Conservation (phyloP, 2,113 vertebrate species). For the Nothocercus nigrocapillus region DNA sequence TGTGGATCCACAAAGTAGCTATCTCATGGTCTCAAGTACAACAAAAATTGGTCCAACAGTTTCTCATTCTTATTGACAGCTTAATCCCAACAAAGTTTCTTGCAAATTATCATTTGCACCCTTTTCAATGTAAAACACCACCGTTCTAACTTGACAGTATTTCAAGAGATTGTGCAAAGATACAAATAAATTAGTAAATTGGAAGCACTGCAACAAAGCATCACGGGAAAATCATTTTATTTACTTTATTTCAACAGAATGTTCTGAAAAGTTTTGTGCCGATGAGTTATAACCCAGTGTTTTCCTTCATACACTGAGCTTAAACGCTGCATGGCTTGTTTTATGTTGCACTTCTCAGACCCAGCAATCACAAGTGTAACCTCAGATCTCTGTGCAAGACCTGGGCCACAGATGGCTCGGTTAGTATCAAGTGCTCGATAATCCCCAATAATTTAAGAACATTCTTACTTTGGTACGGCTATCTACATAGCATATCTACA, state of each 20-base stretch:
- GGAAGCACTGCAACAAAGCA: neutral
- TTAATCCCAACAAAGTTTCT: neutral
- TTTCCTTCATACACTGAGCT: constrained; percentile 88
- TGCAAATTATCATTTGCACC: neutral
- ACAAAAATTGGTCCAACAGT: neutral
- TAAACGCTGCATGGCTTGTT: constrained; percentile 88
- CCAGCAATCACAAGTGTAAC: constrained; percentile 82
- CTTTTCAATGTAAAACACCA: neutral
- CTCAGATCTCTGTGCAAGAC: constrained; percentile 68
- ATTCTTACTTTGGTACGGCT: neutral
- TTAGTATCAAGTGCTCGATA: constrained; percentile 91
- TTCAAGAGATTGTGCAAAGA: neutral
- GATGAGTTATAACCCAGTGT: constrained; percentile 95
- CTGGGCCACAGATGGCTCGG: constrained; percentile 82
- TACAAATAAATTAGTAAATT: neutral
- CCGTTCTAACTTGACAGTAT: neutral
- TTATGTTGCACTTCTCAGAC: constrained; percentile 92
- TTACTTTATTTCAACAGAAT: neutral
- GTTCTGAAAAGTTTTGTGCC: constrained; percentile 79
- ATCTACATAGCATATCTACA: neutral
- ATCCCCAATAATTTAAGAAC: neutral
- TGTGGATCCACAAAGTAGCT: neutral
- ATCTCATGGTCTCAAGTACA: neutral
- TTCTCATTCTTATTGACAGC: neutral
- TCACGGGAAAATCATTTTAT: neutral